Percentiles rank a stretch among this genome's conserved stretches.
These are phyloP conservation scores for Podabrus alpinus DNA, from an alignment of 2,888 invertebrate species.

Conservation along the genomic window DNA sequence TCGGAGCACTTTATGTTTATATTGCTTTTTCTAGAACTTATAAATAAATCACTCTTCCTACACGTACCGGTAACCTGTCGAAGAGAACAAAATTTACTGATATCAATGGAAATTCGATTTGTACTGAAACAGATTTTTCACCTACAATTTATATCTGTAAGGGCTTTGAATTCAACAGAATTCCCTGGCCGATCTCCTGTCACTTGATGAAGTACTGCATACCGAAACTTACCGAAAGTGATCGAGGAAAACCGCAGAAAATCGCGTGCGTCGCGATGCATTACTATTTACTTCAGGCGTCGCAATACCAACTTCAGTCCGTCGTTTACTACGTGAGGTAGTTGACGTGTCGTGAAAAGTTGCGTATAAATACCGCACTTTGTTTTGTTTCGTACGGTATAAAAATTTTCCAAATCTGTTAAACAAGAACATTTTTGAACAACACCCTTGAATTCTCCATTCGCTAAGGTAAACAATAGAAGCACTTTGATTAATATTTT, in stretches of 20 bases:
- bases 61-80: slow-evolving; percentile 32
- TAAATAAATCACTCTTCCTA: slow-evolving; percentile 30
- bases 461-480: background rate
- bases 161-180: slow-evolving; percentile 44
- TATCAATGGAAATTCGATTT: slow-evolving; percentile 52
- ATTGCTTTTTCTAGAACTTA: slow-evolving; percentile 30
- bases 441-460: background rate
- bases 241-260: slow-evolving; percentile 33
- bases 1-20: slow-evolving; percentile 20
- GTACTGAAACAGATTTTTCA: slow-evolving; percentile 51
- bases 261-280: slow-evolving; percentile 50
- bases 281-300: slow-evolving; percentile 51
- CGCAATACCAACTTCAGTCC: slow-evolving; percentile 52
- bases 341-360: background rate
- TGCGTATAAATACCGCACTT: background rate
- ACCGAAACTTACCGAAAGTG: slow-evolving; percentile 25
- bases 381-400: background rate
- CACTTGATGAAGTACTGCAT: slow-evolving; percentile 45
- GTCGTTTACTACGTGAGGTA: slow-evolving; percentile 43
- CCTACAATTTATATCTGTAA: slow-evolving; percentile 46
- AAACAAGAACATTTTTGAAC: background rate
- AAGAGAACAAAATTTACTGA: slow-evolving; percentile 46
- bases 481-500: background rate
- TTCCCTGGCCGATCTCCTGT: slow-evolving; percentile 46
- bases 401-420: background rate